phyloP scores from a whole-genome alignment of 35 echinoderm and acorn worm genomes.

The Anneissia japonica region DNA sequence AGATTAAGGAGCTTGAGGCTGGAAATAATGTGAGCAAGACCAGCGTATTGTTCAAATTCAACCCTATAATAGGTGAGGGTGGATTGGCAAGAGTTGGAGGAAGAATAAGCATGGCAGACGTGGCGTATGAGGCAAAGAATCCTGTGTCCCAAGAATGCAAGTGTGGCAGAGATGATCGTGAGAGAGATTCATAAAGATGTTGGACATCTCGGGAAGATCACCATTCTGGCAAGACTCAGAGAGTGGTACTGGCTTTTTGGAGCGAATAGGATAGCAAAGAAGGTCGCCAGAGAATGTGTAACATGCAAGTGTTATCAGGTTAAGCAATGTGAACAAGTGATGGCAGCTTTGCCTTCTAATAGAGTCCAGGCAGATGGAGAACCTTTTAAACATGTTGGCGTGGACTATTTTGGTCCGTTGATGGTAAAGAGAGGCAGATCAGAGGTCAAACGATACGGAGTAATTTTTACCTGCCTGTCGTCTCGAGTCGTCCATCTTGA shows the following conservation, averaged over 20 bases:
- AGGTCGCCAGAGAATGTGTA: neutral
- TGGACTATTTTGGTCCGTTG: slow-evolving; percentile 10
- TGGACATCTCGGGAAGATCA: slow-evolving; percentile 21
- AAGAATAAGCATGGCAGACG: neutral
- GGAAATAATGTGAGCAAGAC: neutral
- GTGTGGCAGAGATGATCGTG: slow-evolving; percentile 10
- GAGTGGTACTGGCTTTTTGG: slow-evolving; percentile 22
- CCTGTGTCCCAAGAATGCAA: slow-evolving; percentile 13
- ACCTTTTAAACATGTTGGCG: neutral
- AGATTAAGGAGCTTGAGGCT: neutral
- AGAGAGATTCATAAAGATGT: slow-evolving; percentile 6
- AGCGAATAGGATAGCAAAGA: neutral
- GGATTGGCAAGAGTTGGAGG: slow-evolving; percentile 21
- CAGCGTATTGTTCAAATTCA: slow-evolving; percentile 7
- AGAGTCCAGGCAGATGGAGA: neutral
- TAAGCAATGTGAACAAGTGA: slow-evolving; percentile 15
- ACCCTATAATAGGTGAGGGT: neutral
- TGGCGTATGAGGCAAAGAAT: slow-evolving; percentile 5
- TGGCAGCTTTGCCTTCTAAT: slow-evolving; percentile 30
- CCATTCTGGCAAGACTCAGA: slow-evolving; percentile 2
- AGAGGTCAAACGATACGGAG: slow-evolving; percentile 7
- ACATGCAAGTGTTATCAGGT: neutral
- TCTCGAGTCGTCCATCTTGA: neutral
- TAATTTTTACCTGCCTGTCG: neutral
- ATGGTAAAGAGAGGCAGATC: neutral